phyloP scores from a whole-genome alignment of 30 jellyfish, hydroid and myxozoan species.

The Nemopilema nomurai region DNA sequence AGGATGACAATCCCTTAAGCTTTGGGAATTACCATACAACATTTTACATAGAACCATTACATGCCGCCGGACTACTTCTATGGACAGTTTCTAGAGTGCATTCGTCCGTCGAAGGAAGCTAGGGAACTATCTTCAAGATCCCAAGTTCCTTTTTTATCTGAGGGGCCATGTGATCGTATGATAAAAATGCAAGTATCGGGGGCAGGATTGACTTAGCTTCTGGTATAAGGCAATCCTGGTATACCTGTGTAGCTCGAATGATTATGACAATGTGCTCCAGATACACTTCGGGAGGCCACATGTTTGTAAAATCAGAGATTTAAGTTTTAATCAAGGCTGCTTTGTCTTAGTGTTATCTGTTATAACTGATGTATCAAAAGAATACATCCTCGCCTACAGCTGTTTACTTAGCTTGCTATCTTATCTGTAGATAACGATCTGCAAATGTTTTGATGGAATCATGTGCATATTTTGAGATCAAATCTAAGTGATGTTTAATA shows the following conservation, averaged over 20 bases:
- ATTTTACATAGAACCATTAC: too few species aligned
- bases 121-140: too few species aligned
- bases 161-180: too few species aligned
- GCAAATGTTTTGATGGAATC: not conserved
- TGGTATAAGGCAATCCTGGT: not conserved
- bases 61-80: too few species aligned
- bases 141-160: too few species aligned
- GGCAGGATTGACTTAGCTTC: too few species aligned
- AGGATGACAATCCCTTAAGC: too few species aligned
- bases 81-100: too few species aligned
- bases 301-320: not conserved
- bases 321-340: not conserved
- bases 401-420: not conserved
- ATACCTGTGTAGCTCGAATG: not conserved
- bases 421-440: not conserved
- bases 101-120: too few species aligned
- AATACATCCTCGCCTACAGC: not conserved
- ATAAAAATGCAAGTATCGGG: too few species aligned
- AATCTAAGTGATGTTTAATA: not conserved
- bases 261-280: not conserved
- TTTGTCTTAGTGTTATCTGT: too few species aligned
- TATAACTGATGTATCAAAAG: not conserved
- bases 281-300: not conserved
- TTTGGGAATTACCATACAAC: too few species aligned
- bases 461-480: not conserved